A percentile compares a stretch with the other conserved stretches of the same genome.
Evolutionary conservation across 2,113 vertebrate genomes (phyloP).

Genomic region (Neotragus moschatus): DNA sequence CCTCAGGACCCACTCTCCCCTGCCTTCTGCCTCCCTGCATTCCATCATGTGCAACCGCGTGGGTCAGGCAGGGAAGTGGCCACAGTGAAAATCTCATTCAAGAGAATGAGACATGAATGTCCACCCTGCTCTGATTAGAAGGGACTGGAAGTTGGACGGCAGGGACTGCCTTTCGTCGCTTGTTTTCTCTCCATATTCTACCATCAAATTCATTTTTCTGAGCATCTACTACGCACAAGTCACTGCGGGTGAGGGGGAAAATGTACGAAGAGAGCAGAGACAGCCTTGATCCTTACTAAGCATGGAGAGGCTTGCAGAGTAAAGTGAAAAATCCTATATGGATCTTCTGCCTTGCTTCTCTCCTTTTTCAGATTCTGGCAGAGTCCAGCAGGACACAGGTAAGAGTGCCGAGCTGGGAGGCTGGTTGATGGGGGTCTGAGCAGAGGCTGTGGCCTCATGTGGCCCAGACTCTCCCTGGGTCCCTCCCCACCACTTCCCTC

Average conservation of each 20-base stretch:
- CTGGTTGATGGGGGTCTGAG: neutral
- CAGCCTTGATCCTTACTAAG: neutral
- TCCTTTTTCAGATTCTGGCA: neutral
- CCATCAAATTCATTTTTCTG: neutral
- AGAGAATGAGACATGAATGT: neutral
- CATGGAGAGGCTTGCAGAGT: neutral
- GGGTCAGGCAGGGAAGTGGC: too few species aligned
- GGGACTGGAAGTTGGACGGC: too few species aligned
- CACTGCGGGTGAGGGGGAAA: neutral
- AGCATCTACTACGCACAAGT: neutral
- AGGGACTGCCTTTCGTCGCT: neutral
- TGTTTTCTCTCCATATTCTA: neutral
- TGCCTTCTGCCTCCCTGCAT: neutral
- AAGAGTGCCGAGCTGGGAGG: neutral
- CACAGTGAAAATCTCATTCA: neutral
- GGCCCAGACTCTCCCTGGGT: neutral
- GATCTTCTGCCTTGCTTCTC: neutral
- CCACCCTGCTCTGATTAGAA: neutral
- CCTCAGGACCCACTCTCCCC: neutral
- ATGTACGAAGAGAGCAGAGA: neutral
- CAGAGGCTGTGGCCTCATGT: neutral
- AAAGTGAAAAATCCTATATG: neutral
- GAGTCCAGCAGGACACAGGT: neutral
- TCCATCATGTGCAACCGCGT: neutral
- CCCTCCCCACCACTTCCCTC: neutral